phyloP scores from a whole-genome alignment of 2,888 invertebrate genomes.

The Leucophenga montana region DNA sequence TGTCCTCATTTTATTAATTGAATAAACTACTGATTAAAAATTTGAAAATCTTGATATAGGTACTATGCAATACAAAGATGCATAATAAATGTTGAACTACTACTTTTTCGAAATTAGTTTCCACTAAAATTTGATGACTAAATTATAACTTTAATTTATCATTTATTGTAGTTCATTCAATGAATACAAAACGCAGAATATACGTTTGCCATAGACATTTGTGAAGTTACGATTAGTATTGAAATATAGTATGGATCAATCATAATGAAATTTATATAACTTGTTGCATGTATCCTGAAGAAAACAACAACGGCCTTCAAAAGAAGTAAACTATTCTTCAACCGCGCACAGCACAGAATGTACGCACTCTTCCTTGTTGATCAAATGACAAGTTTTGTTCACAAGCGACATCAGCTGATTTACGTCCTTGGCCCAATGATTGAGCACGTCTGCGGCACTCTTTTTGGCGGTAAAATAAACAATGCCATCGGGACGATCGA shows the following conservation, averaged over 20 bases:
- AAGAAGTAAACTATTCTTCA: conserved; percentile 61
- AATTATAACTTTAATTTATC: conserved; percentile 47
- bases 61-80: too few relatives aligned
- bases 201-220: not conserved
- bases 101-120: too few relatives aligned
- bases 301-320: conserved; percentile 36
- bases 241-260: conserved; percentile 29
- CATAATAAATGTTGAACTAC: too few relatives aligned
- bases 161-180: conserved; percentile 61
- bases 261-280: not conserved
- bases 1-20: too few relatives aligned
- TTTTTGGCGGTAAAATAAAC: conserved; percentile 92
- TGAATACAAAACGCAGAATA: conserved; percentile 57
- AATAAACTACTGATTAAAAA: too few relatives aligned
- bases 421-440: conserved; percentile 94
- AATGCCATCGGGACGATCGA: conserved; percentile 94
- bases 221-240: conserved; percentile 26
- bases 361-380: conserved; percentile 95
- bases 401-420: conserved; percentile 94
- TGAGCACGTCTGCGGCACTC: conserved; percentile 93
- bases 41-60: too few relatives aligned
- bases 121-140: too few relatives aligned
- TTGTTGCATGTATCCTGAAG: conserved; percentile 27
- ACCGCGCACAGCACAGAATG: conserved; percentile 70
- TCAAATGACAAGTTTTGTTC: conserved; percentile 96